Evolutionary conservation across 2,888 invertebrate genomes (phyloP).

Genomic region (Microdon myrmicae): DNA sequence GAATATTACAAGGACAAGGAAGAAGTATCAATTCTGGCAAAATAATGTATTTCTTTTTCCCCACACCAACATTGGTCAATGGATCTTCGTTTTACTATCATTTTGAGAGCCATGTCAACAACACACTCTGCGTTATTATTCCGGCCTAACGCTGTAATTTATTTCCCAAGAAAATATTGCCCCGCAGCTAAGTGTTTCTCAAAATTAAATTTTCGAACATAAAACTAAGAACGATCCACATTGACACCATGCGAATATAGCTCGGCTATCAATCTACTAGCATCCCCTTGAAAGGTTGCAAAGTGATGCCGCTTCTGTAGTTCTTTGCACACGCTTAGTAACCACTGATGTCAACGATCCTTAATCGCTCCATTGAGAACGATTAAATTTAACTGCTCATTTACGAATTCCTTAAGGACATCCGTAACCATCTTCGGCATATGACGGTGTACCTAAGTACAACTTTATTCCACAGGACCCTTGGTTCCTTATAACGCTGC

Average conservation of each 20-base stretch:
- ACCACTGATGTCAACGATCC: too few relatives aligned
- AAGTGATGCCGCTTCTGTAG: slow-evolving; percentile 5
- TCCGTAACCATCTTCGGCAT: slow-evolving; percentile 47
- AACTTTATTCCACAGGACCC: not conserved
- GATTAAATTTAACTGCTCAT: slow-evolving; percentile 52
- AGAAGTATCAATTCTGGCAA: too few relatives aligned
- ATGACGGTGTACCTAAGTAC: slow-evolving; percentile 43
- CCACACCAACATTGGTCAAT: too few relatives aligned
- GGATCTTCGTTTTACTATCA: too few relatives aligned
- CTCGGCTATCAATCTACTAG: slow-evolving; percentile 8
- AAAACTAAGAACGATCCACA: slow-evolving; percentile 38
- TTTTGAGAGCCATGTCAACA: too few relatives aligned
- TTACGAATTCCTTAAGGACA: slow-evolving; percentile 51
- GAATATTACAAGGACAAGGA: too few relatives aligned
- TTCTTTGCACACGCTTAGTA: slow-evolving; percentile 10
- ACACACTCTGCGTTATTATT: too few relatives aligned
- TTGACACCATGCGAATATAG: slow-evolving; percentile 27
- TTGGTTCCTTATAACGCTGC: slow-evolving; percentile 37
- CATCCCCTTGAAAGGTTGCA: slow-evolving; percentile 1
- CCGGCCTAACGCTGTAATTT: too few relatives aligned
- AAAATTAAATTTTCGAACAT: slow-evolving; percentile 42
- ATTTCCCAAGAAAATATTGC: too few relatives aligned
- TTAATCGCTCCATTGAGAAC: slow-evolving; percentile 51
- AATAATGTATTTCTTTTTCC: too few relatives aligned
- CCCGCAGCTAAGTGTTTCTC: slow-evolving; percentile 22